These are phyloP conservation scores for Leucophenga montana DNA, from an alignment of 2,888 invertebrate species.

Conservation along the genomic window DNA sequence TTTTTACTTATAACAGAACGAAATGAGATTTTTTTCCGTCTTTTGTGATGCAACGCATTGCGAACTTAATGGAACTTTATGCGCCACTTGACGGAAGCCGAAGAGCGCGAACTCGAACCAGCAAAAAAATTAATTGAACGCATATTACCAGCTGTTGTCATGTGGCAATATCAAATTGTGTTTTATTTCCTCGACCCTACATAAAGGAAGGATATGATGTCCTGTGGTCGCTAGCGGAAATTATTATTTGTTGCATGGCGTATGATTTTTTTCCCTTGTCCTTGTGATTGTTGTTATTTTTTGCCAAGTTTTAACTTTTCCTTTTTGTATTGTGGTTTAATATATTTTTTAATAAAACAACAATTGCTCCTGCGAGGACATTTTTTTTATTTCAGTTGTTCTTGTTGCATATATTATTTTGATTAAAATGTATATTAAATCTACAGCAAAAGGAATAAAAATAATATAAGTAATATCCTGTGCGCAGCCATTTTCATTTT, in stretches of 20 bases:
- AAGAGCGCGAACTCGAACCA: neutral
- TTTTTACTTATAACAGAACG: too few relatives aligned
- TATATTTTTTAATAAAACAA: slow-evolving; percentile 42
- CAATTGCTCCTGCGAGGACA: slow-evolving; percentile 31
- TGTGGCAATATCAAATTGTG: slow-evolving; percentile 31
- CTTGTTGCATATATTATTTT: slow-evolving; percentile 41
- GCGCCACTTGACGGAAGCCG: too few relatives aligned
- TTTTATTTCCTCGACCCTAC: neutral
- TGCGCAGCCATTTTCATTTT: slow-evolving; percentile 40
- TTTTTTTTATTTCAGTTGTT: slow-evolving; percentile 28
- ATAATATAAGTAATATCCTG: slow-evolving; percentile 66
- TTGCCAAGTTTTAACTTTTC: slow-evolving; percentile 21
- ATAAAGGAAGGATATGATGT: slow-evolving; percentile 35
- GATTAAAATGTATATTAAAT: slow-evolving; percentile 65
- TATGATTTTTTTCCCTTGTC: slow-evolving; percentile 34
- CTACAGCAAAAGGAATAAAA: slow-evolving; percentile 41
- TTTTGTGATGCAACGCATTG: too few relatives aligned
- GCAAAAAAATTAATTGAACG: slow-evolving; percentile 57
- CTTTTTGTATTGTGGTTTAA: slow-evolving; percentile 33
- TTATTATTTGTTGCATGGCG: slow-evolving; percentile 59
- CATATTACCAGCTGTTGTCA: slow-evolving; percentile 62
- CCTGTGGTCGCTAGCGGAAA: slow-evolving; percentile 58
- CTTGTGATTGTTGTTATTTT: slow-evolving; percentile 39
- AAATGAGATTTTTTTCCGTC: too few relatives aligned
- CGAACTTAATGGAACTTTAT: too few relatives aligned